phyloP scores from a whole-genome alignment of 2,113 vertebrate genomes.

The Quiscalus mexicanus region DNA sequence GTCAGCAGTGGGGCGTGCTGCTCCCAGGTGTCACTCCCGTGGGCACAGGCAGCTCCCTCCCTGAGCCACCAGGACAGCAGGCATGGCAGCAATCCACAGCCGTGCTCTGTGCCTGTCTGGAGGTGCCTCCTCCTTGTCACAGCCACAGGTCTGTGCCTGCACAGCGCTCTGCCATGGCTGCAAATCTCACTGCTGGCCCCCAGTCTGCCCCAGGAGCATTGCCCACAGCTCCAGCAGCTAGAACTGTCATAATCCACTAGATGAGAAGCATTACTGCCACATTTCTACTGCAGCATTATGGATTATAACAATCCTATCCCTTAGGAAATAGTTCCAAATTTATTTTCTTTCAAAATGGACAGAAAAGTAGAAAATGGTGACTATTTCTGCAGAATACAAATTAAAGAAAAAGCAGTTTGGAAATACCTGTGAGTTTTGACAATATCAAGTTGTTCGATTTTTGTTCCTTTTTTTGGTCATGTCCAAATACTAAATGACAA shows the following conservation, averaged over 20 bases:
- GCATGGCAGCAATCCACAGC: fast-evolving
- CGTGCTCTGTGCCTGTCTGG: fast-evolving
- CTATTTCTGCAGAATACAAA: not conserved
- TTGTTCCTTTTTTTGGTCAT: not conserved
- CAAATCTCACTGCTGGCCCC: fast-evolving
- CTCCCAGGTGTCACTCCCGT: fast-evolving
- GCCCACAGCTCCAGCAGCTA: fast-evolving
- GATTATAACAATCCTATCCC: not conserved
- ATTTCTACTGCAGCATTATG: not conserved
- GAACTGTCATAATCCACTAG: not conserved
- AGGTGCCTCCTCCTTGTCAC: not conserved
- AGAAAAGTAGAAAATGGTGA: not conserved
- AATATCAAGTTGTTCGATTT: not conserved
- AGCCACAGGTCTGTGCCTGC: fast-evolving
- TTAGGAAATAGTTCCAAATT: not conserved
- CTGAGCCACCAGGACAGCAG: not conserved
- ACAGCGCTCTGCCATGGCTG: fast-evolving
- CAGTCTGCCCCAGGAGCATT: not conserved
- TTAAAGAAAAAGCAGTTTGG: not conserved
- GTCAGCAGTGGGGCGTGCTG: not conserved
- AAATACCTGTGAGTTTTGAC: not conserved
- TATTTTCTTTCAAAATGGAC: not conserved
- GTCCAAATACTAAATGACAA: not conserved
- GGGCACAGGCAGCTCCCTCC: fast-evolving
- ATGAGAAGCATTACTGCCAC: not conserved